These are phyloP conservation scores for Amphiprion clarkii DNA, from an alignment of 2,797 vertebrate genomes.

Conservation along the genomic window DNA sequence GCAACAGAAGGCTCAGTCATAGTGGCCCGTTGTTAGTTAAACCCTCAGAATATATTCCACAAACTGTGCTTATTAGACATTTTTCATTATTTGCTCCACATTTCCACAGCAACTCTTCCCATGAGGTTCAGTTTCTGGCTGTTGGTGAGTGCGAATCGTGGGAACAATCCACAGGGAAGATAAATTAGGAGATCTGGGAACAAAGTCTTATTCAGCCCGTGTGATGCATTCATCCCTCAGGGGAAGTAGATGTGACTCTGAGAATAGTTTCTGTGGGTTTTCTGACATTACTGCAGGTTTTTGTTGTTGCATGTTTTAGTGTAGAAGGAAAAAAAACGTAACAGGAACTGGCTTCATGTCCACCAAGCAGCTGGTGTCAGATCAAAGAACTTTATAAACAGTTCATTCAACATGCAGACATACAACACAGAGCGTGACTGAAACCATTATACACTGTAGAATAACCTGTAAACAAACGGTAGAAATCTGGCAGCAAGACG, in stretches of 20 bases:
- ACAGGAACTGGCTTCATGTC: neutral
- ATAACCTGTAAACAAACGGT: no score
- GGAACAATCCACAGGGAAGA: slow-evolving; percentile 49
- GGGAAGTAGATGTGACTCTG: slow-evolving; percentile 8
- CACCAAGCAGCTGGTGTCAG: neutral
- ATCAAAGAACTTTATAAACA: slow-evolving; percentile 22
- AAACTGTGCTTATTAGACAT: no score
- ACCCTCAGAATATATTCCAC: no score
- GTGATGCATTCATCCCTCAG: slow-evolving; percentile 9
- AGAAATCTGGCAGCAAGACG: no score
- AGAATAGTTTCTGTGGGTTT: slow-evolving; percentile 25
- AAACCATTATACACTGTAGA: neutral
- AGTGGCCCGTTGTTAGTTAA: no score
- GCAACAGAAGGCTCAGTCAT: no score
- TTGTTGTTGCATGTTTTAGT: slow-evolving; percentile 7
- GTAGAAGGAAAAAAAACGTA: neutral
- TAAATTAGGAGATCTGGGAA: slow-evolving; percentile 38
- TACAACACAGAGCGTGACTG: slow-evolving; percentile 5
- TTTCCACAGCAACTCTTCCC: slow-evolving; percentile 41
- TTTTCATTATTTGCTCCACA: neutral
- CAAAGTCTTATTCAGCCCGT: slow-evolving; percentile 46
- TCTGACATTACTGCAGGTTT: neutral
- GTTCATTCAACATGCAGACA: neutral
- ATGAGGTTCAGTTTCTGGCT: slow-evolving; percentile 24
- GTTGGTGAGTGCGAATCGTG: slow-evolving; percentile 24